These are phyloP conservation scores for Uloborus diversus DNA, from an alignment of 1,140 invertebrate species.

Conservation along the genomic window DNA sequence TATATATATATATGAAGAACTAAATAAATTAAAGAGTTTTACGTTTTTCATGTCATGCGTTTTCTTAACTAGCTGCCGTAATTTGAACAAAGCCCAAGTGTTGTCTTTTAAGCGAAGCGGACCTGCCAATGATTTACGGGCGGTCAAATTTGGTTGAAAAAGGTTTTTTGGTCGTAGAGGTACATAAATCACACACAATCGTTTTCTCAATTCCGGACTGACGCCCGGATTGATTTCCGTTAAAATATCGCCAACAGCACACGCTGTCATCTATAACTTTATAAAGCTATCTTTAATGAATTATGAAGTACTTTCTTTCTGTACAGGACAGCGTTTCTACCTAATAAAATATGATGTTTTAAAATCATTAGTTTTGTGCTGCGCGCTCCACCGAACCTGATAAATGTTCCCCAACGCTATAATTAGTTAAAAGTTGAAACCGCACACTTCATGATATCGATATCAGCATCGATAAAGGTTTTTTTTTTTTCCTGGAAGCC, in stretches of 20 bases:
- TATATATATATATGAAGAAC: too few relatives aligned
- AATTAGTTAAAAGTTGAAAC: conserved; percentile 56
- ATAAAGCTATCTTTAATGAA: conserved; percentile 56
- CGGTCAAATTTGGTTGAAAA: conserved; percentile 34
- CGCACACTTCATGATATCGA: conserved; percentile 54
- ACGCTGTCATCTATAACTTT: conserved; percentile 55
- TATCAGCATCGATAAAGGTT: conserved; percentile 42
- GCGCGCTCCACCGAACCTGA: conserved; percentile 1
- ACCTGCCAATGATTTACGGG: conserved; percentile 20
- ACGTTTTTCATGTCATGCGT: too few relatives aligned
- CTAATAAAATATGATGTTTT: conserved; percentile 55
- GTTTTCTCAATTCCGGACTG: conserved; percentile 54
- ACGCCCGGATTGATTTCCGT: conserved; percentile 51
- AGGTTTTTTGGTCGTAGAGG: conserved; percentile 37
- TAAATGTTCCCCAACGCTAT: conserved; percentile 40
- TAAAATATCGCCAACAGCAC: conserved; percentile 54
- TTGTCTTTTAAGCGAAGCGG: background rate
- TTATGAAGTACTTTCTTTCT: conserved; percentile 48
- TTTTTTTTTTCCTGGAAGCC: background rate
- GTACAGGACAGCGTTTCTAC: conserved; percentile 42
- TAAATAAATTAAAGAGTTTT: too few relatives aligned
- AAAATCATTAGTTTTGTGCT: conserved; percentile 56
- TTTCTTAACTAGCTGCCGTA: background rate
- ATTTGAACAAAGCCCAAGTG: background rate
- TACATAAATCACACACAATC: conserved; percentile 46